Percentiles rank a stretch among this genome's conserved stretches.
These are phyloP conservation scores for Caenorhabditis japonica DNA, from an alignment of 2,888 invertebrate species.

Conservation along the genomic window DNA sequence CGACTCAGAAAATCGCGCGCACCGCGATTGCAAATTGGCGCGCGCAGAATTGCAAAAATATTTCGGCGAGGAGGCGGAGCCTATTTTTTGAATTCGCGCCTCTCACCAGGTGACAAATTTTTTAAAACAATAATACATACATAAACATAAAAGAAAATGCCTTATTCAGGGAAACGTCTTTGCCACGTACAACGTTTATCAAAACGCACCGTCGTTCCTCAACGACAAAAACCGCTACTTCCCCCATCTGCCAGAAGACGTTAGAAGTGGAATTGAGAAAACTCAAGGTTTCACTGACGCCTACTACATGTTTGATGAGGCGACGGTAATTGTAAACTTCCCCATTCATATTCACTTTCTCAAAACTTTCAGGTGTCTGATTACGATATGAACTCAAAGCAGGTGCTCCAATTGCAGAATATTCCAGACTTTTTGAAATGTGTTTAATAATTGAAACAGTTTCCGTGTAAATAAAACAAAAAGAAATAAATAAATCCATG, in stretches of 20 bases:
- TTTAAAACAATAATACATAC: too few species aligned
- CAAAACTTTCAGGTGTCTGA: constrained; percentile 54
- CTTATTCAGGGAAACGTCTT: constrained; percentile 69
- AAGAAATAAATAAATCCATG: too few species aligned
- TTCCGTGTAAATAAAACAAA: too few species aligned
- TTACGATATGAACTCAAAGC: constrained; percentile 58
- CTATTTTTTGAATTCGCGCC: too few species aligned
- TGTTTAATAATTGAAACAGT: too few species aligned
- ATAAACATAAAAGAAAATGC: too few species aligned
- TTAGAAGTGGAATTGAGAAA: constrained; percentile 62
- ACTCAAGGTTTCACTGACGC: constrained; percentile 32
- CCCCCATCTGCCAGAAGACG: constrained; percentile 69
- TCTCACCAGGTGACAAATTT: too few species aligned
- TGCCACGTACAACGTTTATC: constrained; percentile 69
- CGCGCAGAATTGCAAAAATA: too few species aligned
- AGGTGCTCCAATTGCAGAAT: constrained; percentile 49
- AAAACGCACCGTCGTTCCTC: constrained; percentile 68
- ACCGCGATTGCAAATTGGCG: too few species aligned
- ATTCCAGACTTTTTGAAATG: constrained; percentile 60
- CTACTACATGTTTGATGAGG: constrained; percentile 64
- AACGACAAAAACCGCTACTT: constrained; percentile 71
- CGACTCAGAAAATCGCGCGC: too few species aligned
- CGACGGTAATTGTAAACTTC: constrained; percentile 41
- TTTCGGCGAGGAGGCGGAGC: too few species aligned
- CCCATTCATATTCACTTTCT: too few species aligned